Conservation (phyloP, 2,113 vertebrate species). For the Stegastes partitus region DNA sequence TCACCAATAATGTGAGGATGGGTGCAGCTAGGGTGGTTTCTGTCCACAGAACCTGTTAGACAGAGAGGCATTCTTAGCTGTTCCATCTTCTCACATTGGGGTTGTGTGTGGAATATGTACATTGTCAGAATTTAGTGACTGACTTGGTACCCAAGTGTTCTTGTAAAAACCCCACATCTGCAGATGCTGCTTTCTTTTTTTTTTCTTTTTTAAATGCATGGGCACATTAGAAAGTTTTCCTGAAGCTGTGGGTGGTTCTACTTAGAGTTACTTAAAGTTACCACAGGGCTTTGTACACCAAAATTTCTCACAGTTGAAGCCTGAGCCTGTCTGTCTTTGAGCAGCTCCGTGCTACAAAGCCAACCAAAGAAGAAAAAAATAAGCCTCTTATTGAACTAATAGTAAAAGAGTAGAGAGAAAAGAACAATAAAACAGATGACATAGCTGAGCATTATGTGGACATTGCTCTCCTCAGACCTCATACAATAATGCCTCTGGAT, state of each 20-base stretch:
- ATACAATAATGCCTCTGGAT: conserved; percentile 47
- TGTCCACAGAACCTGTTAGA: too few relatives aligned
- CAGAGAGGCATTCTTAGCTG: too few relatives aligned
- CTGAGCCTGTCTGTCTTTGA: neutral
- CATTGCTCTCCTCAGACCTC: conserved; percentile 46
- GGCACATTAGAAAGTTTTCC: neutral
- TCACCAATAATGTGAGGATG: too few relatives aligned
- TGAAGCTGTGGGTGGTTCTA: conserved; percentile 12
- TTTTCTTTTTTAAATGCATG: too few relatives aligned
- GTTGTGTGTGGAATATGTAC: too few relatives aligned
- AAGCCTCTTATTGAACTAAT: neutral
- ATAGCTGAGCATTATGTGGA: conserved; percentile 26
- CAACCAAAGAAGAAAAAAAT: neutral
- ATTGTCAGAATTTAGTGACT: too few relatives aligned
- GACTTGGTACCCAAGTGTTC: too few relatives aligned
- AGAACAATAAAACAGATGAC: conserved; percentile 20
- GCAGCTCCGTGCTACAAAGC: neutral
- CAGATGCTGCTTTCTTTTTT: too few relatives aligned
- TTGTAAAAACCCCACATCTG: too few relatives aligned
- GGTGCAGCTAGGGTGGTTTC: too few relatives aligned
- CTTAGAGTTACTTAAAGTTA: neutral
- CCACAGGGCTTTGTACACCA: neutral
- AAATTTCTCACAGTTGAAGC: neutral
- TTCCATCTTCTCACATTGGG: too few relatives aligned
- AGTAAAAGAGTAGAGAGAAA: neutral